phyloP scores from a whole-genome alignment of 2,797 vertebrate genomes.

The Onychomys arenicola region DNA sequence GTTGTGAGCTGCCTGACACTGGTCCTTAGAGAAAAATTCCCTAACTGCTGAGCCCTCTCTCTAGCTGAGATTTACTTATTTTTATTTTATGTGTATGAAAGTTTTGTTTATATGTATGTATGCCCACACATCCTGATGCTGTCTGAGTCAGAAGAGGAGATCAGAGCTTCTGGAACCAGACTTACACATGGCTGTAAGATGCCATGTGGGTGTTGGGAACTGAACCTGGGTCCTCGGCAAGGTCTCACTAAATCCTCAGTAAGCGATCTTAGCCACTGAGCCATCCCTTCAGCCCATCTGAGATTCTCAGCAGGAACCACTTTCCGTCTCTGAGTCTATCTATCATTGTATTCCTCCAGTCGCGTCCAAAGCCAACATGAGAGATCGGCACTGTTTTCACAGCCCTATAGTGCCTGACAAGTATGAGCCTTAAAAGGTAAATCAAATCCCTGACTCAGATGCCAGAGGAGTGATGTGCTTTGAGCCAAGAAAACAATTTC shows the following conservation, averaged over 20 bases:
- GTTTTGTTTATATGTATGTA: too few species aligned
- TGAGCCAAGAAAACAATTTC: neutral
- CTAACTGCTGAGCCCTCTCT: neutral
- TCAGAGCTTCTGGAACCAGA: neutral
- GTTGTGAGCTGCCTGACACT: neutral
- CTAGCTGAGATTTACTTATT: neutral
- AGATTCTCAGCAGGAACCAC: neutral
- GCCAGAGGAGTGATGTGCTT: neutral
- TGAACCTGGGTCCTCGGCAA: neutral
- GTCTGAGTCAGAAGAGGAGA: neutral
- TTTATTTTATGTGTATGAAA: neutral
- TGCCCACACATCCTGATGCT: too few species aligned
- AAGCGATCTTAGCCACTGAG: neutral
- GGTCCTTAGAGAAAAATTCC: neutral
- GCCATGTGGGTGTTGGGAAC: too few species aligned
- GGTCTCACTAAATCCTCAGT: neutral
- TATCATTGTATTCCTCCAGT: neutral
- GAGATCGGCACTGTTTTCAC: neutral
- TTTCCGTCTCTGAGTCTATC: neutral
- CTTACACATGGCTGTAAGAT: neutral
- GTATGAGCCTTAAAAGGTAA: conserved; percentile 1
- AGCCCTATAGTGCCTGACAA: neutral
- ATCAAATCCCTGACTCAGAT: neutral
- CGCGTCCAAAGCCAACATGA: neutral
- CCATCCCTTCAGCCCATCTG: neutral